phyloP scores from a whole-genome alignment of 2,113 vertebrate genomes.

The Chaetorhynchus papuensis region DNA sequence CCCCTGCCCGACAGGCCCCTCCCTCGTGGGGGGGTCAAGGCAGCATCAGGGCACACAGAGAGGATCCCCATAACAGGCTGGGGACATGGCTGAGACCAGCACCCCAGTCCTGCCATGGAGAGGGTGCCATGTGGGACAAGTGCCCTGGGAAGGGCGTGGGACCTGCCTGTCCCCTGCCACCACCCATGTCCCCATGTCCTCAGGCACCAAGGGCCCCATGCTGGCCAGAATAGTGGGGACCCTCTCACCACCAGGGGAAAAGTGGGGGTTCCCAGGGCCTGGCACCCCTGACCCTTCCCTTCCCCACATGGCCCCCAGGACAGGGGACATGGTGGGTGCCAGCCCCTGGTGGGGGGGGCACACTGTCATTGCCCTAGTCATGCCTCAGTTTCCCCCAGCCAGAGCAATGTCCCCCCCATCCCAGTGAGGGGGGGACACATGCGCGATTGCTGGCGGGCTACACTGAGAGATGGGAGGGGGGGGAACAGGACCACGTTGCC shows the following conservation, averaged over 20 bases:
- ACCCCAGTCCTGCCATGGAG: neutral
- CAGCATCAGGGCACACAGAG: neutral
- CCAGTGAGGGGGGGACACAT: neutral
- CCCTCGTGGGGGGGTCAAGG: neutral
- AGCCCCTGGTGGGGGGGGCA: neutral
- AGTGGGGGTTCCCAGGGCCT: neutral
- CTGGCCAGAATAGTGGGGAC: neutral
- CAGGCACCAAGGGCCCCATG: neutral
- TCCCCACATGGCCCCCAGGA: neutral
- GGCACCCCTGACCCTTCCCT: neutral
- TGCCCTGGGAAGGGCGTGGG: too few species aligned
- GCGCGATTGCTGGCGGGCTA: neutral
- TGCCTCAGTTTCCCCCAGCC: neutral
- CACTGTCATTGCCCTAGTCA: neutral
- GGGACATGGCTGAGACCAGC: neutral
- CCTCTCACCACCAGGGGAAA: neutral
- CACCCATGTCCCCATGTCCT: fast-evolving
- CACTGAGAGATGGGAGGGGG: neutral
- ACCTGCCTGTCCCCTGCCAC: neutral
- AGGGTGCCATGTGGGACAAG: neutral
- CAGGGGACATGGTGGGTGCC: neutral
- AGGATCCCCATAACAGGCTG: neutral
- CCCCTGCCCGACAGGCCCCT: neutral
- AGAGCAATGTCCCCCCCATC: neutral
- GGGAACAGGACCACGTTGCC: neutral